phyloP scores from a whole-genome alignment of 2,888 invertebrate genomes.

The Pristionchus arcanus region DNA sequence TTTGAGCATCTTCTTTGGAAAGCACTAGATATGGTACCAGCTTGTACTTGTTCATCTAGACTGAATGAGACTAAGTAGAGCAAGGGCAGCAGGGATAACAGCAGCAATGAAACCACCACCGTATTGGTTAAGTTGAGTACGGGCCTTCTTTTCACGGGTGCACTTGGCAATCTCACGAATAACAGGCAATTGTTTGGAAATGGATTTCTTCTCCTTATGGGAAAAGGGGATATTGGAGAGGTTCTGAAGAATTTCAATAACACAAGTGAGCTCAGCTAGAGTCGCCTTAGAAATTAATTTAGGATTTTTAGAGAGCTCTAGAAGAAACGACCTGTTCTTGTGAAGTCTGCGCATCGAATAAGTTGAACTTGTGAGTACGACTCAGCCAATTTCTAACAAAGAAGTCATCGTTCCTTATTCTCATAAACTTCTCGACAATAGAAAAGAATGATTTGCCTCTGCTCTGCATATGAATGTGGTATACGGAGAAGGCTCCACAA shows the following conservation, averaged over 20 bases:
- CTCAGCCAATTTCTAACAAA: not conserved
- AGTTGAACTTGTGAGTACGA: not conserved
- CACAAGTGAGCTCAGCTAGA: not conserved
- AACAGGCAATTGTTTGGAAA: not conserved
- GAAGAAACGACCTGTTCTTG: constrained; percentile 13
- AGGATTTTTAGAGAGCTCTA: constrained; percentile 10
- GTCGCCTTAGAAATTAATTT: constrained; percentile 1
- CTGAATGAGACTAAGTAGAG: not conserved
- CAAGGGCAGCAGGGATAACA: constrained; percentile 24
- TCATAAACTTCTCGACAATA: not conserved
- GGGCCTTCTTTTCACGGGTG: not conserved
- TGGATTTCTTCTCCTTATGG: not conserved
- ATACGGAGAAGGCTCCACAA: not conserved
- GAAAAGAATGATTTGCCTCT: not conserved
- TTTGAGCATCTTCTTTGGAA: too few species aligned
- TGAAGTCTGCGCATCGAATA: constrained; percentile 33
- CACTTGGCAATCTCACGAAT: constrained; percentile 23
- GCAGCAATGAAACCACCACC: not conserved
- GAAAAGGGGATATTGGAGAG: not conserved
- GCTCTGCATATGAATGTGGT: constrained; percentile 31
- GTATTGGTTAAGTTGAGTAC: not conserved
- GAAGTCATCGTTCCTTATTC: not conserved
- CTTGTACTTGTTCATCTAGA: not conserved
- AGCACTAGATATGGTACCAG: not conserved
- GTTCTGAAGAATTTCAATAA: not conserved